Evolutionary conservation across 1,140 invertebrate species (phyloP), one percentile per base, ranked within the genome.

Genomic region (Heliothis subflexa): DNA sequence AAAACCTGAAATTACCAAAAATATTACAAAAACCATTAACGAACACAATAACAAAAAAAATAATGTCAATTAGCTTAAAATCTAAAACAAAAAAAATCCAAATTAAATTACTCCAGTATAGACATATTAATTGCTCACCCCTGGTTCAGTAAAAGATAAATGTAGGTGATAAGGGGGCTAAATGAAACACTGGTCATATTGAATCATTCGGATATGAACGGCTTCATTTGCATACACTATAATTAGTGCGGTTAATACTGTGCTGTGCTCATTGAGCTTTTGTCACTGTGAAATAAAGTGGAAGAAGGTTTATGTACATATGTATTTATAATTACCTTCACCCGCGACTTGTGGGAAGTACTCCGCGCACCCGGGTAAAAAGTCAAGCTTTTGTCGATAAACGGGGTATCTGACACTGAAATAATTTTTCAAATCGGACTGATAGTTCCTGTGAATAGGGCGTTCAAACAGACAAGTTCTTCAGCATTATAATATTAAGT

Each of bases 201-300:
- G 86, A 90, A 89, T 86, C 83, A 89, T 88, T 90, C 87, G 85
- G 86, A 81, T 86, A 87, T 83, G 83, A 87, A 89, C 81, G 81
- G 61, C 84, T 88, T 87, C 82, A 91, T 91, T 92, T 90, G 84
- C 88, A 91, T 92, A 88, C 81, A 84, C 82, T 81, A 83, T 88
- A 90, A 91, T 92, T 90, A 91, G 84, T 88, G 84, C 78, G 85
- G 88, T 88, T 89, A 78, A 83, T 84, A 81, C 85, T 79, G 55
- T 18, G 9, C 21, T 74, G 61, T 59, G 14, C 13, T 78, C 54
- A 28, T 12, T 61, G 55, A 49, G 62, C 55, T 21, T 50, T 25
- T 47, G 18, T 12, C 57, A 75, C 18, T 61, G 18, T 25, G 14
- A 2, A 70, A 21, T 28, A 40, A 25, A 68, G n/a, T 7, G 47